A percentile compares a stretch with the other conserved stretches of the same genome.
Evolutionary conservation across 2,888 invertebrate species (phyloP).

Genomic region (Tiphia femorata): DNA sequence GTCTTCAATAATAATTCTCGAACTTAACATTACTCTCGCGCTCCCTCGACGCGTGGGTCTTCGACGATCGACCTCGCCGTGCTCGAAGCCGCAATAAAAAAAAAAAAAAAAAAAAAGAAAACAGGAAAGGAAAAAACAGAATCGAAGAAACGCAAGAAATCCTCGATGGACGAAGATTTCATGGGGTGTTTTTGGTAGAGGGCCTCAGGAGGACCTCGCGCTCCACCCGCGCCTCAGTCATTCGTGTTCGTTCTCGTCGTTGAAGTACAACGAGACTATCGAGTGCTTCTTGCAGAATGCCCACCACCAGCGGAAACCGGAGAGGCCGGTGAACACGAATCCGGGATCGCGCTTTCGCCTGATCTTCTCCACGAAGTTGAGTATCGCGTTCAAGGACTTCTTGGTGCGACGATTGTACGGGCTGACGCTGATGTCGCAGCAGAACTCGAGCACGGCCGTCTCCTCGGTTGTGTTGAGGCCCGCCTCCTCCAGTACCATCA

Average conservation of each 20-base stretch:
- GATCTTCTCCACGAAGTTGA: slow-evolving; percentile 78
- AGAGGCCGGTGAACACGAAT: slow-evolving; percentile 78
- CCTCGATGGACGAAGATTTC: too few relatives aligned
- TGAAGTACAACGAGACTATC: slow-evolving; percentile 76
- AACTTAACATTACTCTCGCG: too few relatives aligned
- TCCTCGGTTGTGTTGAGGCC: slow-evolving; percentile 76
- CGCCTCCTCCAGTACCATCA: slow-evolving; percentile 81
- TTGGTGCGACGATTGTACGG: slow-evolving; percentile 81
- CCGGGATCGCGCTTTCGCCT: slow-evolving; percentile 74
- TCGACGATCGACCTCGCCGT: too few relatives aligned
- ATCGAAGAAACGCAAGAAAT: too few relatives aligned
- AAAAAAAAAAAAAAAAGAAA: too few relatives aligned
- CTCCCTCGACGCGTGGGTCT: too few relatives aligned
- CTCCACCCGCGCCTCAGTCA: slow-evolving; percentile 43
- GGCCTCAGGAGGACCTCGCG: too few relatives aligned
- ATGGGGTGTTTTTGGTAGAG: too few relatives aligned
- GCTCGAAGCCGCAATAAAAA: too few relatives aligned
- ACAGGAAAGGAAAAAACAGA: too few relatives aligned
- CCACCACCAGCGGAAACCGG: slow-evolving; percentile 86
- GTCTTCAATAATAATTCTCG: too few relatives aligned
- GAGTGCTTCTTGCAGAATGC: slow-evolving; percentile 85
- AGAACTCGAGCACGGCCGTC: slow-evolving; percentile 77
- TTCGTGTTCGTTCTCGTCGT: slow-evolving; percentile 66
- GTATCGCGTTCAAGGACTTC: slow-evolving; percentile 75
- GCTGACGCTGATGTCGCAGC: slow-evolving; percentile 79